Evolutionary conservation across 1,140 invertebrate genomes (phyloP).

Genomic region (Drosophila kohkoa): DNA sequence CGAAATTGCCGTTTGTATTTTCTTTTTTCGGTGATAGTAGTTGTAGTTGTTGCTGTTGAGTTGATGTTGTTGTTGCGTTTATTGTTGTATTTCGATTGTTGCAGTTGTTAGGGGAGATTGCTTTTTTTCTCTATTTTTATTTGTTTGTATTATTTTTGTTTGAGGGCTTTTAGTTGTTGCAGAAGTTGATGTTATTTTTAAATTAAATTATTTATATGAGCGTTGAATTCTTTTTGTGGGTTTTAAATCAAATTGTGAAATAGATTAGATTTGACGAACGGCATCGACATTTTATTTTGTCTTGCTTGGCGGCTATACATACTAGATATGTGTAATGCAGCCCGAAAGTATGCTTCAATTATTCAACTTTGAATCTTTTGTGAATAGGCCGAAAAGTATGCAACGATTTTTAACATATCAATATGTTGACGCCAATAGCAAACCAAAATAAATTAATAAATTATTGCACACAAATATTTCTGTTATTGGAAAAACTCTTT

Average conservation of each 20-base stretch:
- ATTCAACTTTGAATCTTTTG: background rate
- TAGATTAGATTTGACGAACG: background rate
- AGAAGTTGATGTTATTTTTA: slow-evolving; percentile 32
- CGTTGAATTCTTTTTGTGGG: background rate
- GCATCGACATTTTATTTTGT: slow-evolving; percentile 1
- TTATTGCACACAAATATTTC: too few relatives aligned
- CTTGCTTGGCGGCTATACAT: background rate
- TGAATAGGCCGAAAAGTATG: background rate
- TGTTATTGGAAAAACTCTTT: too few relatives aligned
- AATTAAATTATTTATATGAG: slow-evolving; percentile 45
- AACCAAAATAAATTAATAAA: background rate
- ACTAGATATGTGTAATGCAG: background rate
- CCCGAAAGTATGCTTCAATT: slow-evolving; percentile 7
- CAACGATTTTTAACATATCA: background rate
- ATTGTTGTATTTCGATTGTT: slow-evolving; percentile 26
- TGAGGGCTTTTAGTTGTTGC: slow-evolving; percentile 27
- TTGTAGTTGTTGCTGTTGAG: slow-evolving; percentile 40
- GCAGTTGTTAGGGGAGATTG: slow-evolving; percentile 23
- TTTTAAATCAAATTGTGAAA: slow-evolving; percentile 10
- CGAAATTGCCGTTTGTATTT: slow-evolving; percentile 64
- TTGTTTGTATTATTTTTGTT: background rate
- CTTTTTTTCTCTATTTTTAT: slow-evolving; percentile 17
- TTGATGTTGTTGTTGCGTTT: slow-evolving; percentile 32
- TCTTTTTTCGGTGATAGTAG: slow-evolving; percentile 51
- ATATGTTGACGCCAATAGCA: background rate